These are phyloP conservation scores for Entomobrya multifasciata DNA, from an alignment of 2,888 invertebrate species.

Conservation along the genomic window DNA sequence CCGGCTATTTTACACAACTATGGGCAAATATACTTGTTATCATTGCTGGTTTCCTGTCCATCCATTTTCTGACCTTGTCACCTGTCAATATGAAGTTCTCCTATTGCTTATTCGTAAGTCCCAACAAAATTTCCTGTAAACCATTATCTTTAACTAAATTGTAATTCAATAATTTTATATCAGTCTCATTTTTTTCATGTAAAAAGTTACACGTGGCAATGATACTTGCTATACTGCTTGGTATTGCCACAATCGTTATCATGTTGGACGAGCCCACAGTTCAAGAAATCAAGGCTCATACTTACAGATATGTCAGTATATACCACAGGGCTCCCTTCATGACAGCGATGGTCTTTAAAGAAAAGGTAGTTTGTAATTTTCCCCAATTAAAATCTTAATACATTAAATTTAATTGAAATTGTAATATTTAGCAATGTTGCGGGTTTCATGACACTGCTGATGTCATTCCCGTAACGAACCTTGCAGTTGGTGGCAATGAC, in stretches of 20 bases:
- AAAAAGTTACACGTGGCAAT: conserved; percentile 37
- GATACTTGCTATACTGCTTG: neutral
- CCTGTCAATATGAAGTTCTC: conserved; percentile 13
- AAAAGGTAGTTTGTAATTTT: no score
- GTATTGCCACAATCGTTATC: neutral
- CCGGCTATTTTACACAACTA: conserved; percentile 40
- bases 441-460: conserved; percentile 50
- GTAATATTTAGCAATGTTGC: conserved; percentile 63
- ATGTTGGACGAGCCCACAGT: neutral
- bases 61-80: conserved; percentile 65
- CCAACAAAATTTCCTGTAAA: no score
- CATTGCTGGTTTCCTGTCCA: conserved; percentile 41
- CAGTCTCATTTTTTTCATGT: no score
- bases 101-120: conserved; percentile 51
- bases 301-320: neutral
- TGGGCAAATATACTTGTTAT: conserved; percentile 26
- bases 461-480: neutral
- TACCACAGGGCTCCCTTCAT: conserved; percentile 49
- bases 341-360: neutral
- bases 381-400: no score
- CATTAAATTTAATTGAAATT: no score
- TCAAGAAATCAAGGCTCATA: conserved; percentile 12
- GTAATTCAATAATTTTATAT: neutral
- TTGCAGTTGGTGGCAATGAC: neutral
- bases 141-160: no score